These are phyloP conservation scores for Pachyuromys duprasi DNA, from an alignment of 2,797 vertebrate genomes.

Conservation along the genomic window DNA sequence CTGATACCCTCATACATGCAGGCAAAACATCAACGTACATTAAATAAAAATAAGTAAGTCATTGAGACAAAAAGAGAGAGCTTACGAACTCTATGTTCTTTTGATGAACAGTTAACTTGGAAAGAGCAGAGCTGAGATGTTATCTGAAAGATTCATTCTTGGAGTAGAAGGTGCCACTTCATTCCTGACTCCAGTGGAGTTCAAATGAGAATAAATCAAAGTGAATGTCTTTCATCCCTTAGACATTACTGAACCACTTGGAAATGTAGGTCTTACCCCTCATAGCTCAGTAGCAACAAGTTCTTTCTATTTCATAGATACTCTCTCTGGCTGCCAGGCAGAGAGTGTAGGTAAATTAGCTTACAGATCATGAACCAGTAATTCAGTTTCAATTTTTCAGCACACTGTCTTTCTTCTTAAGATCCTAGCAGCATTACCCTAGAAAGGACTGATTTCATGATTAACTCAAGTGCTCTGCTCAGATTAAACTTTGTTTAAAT, in stretches of 20 bases:
- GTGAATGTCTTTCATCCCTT: constrained; percentile 36
- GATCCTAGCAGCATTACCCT: not conserved
- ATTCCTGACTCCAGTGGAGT: constrained; percentile 63
- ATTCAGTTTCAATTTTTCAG: not conserved
- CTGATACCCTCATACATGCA: no score
- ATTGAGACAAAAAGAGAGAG: no score
- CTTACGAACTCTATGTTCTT: constrained; percentile 90
- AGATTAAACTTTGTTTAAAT: not conserved
- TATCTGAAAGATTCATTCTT: constrained; percentile 94
- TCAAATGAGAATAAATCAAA: constrained; percentile 69
- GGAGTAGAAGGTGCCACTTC: constrained; percentile 78
- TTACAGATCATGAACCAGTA: not conserved
- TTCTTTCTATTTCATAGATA: not conserved
- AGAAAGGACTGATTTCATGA: not conserved
- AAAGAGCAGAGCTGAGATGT: constrained; percentile 85
- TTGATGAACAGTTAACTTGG: constrained; percentile 90
- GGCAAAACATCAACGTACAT: no score
- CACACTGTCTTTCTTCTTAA: not conserved
- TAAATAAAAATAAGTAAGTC: no score
- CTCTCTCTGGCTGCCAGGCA: not conserved
- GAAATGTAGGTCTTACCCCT: not conserved
- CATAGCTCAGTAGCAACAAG: not conserved
- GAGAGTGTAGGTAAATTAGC: not conserved
- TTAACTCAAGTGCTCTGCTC: not conserved
- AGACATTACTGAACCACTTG: constrained; percentile 25